Percentiles rank a stretch among this genome's conserved stretches.
These are phyloP conservation scores for Tarsius wallacei DNA, from an alignment of 2,797 vertebrate species.

Conservation along the genomic window DNA sequence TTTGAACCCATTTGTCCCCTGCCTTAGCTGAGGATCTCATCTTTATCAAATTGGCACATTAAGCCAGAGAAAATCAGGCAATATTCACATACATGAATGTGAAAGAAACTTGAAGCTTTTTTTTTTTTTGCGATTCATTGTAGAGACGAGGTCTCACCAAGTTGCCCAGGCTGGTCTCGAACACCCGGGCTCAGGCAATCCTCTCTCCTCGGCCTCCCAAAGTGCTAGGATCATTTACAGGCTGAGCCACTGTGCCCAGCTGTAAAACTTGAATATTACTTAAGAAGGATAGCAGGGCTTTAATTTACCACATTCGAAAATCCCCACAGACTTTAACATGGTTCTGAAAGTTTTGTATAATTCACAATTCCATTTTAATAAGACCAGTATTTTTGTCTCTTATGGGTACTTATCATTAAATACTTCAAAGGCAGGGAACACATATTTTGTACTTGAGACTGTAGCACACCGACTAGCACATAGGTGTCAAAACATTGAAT, in stretches of 20 bases:
- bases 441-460: background rate
- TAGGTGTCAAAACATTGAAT: background rate
- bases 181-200: no score
- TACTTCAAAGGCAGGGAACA: background rate
- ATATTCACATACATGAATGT: background rate
- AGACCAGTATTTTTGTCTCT: conserved; percentile 31
- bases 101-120: conserved; percentile 32
- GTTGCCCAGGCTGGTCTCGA: no score
- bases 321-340: conserved; percentile 17
- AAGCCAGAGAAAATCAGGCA: background rate
- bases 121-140: no score
- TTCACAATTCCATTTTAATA: conserved; percentile 44
- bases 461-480: background rate
- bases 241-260: no score
- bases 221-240: no score
- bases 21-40: background rate
- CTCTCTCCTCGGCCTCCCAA: no score
- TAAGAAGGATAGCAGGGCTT: background rate
- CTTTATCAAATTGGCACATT: background rate
- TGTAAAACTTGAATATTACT: conserved; percentile 9
- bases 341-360: conserved; percentile 14
- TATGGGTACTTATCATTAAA: conserved; percentile 9
- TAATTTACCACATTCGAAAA: conserved; percentile 46
- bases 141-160: no score
- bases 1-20: background rate